Evolutionary conservation across 2,797 vertebrate genomes (phyloP), one percentile per base, ranked within the genome.

Genomic region (Muscicapa comitata): DNA sequence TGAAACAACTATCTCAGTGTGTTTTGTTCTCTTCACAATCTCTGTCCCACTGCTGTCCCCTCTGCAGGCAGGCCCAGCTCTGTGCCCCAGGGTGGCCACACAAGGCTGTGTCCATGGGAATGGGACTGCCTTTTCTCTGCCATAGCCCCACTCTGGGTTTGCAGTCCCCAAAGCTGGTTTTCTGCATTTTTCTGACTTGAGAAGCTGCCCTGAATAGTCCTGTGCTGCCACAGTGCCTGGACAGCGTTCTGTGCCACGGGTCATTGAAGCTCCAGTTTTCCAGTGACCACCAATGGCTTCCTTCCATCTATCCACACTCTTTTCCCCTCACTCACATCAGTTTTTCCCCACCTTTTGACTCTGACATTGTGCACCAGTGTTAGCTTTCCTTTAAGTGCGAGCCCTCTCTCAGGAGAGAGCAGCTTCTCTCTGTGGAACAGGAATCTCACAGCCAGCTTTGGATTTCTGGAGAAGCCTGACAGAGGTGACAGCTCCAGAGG

Each of bases 181-280:
- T 55, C 37, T 62, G 24, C 16, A 7, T 45, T 51, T 50, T 57
- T 38, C 65, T 38, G 17, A 10, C 54, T 8, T 25, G 21, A 53
- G 33, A 29, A 57, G 20, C 19, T 75, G 35, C 24, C 7, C 31
- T 42, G 19, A 26, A 24, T 40, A 35, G 65, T 71, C 20, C 65
- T 29, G 15, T 0, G 0, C 21, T 58, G 33, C 38, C 5, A 3
- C 29, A 35, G 21, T 53, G 51, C 57, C 57, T 16, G 43, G n/a
- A 45, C 17, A 29, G 29, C 0, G 0, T 53, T 21, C 38, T 47
- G 51, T 57, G 33, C 51, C 5, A 0, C 24, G 15, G 25, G 15
- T 47, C 51, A 58, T 65, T 8, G 29, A 33, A 51, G 16, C 38
- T 63, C 37, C 0, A 0, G 7, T 29, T 58, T 45, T 59, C 45